A percentile compares a stretch with the other conserved stretches of the same genome.
Evolutionary conservation across 2,888 invertebrate genomes (phyloP).

Genomic region (Cetonia aurata): DNA sequence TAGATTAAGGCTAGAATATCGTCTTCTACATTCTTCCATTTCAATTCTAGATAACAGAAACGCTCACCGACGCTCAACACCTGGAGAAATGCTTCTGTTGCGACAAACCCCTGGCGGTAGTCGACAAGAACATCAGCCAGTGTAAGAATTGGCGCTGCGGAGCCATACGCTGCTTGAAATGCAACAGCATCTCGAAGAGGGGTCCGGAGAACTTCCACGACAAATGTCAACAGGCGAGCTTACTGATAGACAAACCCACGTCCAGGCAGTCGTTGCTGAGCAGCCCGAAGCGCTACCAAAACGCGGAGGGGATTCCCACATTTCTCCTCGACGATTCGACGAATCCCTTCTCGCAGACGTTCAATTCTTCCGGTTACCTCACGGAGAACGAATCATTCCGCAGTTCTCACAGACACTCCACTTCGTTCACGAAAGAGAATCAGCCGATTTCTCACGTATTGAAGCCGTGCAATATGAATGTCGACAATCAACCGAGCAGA

Average conservation of each 20-base stretch:
- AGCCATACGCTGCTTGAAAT: conserved; percentile 61
- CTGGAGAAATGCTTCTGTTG: conserved; percentile 60
- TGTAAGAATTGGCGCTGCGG: conserved; percentile 60
- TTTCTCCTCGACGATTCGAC: conserved; percentile 45
- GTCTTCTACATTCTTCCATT: background rate
- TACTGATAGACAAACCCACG: conserved; percentile 43
- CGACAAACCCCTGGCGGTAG: conserved; percentile 57
- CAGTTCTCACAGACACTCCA: conserved; percentile 6
- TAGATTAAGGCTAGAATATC: background rate
- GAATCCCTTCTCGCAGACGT: conserved; percentile 30
- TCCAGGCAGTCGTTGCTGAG: conserved; percentile 16
- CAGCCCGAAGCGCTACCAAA: conserved; percentile 43
- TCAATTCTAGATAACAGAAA: conserved; percentile 33
- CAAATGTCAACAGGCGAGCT: conserved; percentile 56
- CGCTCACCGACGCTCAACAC: conserved; percentile 57
- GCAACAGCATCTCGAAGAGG: conserved; percentile 59
- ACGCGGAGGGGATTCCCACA: conserved; percentile 36
- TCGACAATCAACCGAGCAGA: conserved; percentile 1
- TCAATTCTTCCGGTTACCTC: conserved; percentile 44
- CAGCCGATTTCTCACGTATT: conserved; percentile 32
- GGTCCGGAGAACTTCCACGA: conserved; percentile 62
- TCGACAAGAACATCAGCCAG: conserved; percentile 61
- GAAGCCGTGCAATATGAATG: conserved; percentile 37
- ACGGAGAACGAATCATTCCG: conserved; percentile 38
- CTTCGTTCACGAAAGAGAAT: conserved; percentile 25